phyloP scores from a whole-genome alignment of 2,797 vertebrate species.

The Monodelphis domestica region DNA sequence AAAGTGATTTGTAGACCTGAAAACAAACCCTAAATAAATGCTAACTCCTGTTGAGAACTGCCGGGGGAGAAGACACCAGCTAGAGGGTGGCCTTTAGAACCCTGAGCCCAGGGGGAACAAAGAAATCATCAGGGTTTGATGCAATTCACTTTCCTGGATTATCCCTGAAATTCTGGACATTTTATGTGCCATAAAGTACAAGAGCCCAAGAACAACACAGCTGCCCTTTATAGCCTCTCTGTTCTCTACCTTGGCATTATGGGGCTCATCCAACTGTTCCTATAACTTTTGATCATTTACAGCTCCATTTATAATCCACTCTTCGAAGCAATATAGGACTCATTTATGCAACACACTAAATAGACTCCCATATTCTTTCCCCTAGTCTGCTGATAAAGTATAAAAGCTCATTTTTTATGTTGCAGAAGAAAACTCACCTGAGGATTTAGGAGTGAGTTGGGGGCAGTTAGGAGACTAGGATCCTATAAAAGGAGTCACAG shows the following conservation, averaged over 20 bases:
- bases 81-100: no score
- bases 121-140: no score
- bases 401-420: conserved; percentile 52
- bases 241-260: neutral
- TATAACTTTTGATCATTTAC: conserved; percentile 34
- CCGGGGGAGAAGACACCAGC: no score
- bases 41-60: no score
- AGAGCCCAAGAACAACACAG: no score
- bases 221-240: no score
- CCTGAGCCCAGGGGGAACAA: no score
- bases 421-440: conserved; percentile 48
- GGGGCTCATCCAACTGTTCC: conserved; percentile 42
- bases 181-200: no score
- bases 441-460: conserved; percentile 44
- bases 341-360: conserved; percentile 7
- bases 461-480: neutral
- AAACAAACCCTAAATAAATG: no score
- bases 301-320: conserved; percentile 38
- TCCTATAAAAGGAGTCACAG: neutral
- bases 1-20: no score
- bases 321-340: conserved; percentile 55
- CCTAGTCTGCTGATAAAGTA: conserved; percentile 52
- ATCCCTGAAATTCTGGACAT: no score
- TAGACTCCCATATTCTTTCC: conserved; percentile 17
- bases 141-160: no score